Evolutionary conservation across 2,888 invertebrate species (phyloP).

Genomic region (Apodemia hepburni): DNA sequence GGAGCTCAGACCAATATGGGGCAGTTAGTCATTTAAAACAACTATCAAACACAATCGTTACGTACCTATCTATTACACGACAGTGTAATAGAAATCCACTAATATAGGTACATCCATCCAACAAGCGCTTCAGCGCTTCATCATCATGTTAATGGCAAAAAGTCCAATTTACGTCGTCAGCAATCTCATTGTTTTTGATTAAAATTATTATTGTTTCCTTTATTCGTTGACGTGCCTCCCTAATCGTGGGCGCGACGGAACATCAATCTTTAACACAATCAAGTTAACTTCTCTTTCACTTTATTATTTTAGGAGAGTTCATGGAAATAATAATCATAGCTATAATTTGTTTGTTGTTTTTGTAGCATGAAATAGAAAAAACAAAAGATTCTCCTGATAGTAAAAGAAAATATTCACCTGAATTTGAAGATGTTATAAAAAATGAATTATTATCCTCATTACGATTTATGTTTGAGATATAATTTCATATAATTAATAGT

Average conservation of each 20-base stretch:
- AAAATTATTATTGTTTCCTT: conserved; percentile 69
- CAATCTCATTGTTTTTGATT: conserved; percentile 74
- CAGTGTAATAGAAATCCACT: background rate
- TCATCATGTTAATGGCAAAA: conserved; percentile 62
- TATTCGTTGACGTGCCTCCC: conserved; percentile 37
- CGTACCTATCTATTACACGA: background rate
- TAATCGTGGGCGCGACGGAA: conserved; percentile 32
- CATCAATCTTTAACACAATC: conserved; percentile 38
- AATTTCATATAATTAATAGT: too few species aligned
- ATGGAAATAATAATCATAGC: background rate
- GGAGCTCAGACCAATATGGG: too few species aligned
- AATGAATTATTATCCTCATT: too few species aligned
- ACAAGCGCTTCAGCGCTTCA: conserved; percentile 49
- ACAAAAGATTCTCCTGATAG: too few species aligned
- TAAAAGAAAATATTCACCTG: too few species aligned
- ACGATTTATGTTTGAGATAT: too few species aligned
- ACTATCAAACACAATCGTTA: background rate
- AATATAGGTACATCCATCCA: conserved; percentile 13
- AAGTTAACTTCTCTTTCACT: conserved; percentile 30
- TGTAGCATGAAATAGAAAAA: background rate
- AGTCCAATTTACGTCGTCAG: conserved; percentile 64
- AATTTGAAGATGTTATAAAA: too few species aligned
- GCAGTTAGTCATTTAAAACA: background rate
- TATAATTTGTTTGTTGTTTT: background rate
- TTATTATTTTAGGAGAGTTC: conserved; percentile 19